A percentile compares a stretch with the other conserved stretches of the same genome.
phyloP scores from a whole-genome alignment of 2,113 vertebrate species.

The Quiscalus mexicanus region DNA sequence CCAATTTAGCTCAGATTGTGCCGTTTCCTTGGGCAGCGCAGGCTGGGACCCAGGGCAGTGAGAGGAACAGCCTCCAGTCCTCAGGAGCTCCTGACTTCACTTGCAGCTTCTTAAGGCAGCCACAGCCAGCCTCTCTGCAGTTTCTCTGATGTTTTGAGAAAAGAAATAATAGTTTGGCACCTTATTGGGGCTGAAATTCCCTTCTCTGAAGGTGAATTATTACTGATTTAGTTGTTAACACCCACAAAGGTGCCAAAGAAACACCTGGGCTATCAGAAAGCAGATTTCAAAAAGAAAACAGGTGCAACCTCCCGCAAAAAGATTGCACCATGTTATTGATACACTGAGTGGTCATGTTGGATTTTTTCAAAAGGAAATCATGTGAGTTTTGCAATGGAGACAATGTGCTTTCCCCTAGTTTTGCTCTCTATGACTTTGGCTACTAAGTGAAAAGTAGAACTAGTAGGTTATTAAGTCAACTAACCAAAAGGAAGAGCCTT shows the following conservation, averaged over 20 bases:
- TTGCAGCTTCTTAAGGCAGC: not conserved
- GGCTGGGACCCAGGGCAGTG: not conserved
- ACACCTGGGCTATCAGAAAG: not conserved
- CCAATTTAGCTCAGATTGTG: not conserved
- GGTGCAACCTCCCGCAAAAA: not conserved
- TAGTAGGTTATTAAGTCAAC: not conserved
- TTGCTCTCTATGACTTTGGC: not conserved
- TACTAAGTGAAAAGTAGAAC: not conserved
- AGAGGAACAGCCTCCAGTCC: not conserved
- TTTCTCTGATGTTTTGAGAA: not conserved
- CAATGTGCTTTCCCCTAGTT: not conserved
- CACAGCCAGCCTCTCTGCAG: not conserved
- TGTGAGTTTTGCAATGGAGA: not conserved
- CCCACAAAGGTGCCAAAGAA: not conserved
- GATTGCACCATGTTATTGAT: not conserved
- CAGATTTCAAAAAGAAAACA: not conserved
- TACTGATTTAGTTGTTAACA: not conserved
- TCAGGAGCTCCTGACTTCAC: not conserved
- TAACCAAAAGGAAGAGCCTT: not conserved
- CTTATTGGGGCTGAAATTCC: not conserved
- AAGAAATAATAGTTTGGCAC: not conserved
- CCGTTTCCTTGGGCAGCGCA: rapidly evolving
- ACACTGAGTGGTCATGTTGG: not conserved
- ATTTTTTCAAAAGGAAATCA: not conserved
- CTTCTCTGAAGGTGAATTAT: not conserved